phyloP scores from a whole-genome alignment of 2,797 vertebrate species.

The Hippopotamyrus pictus region DNA sequence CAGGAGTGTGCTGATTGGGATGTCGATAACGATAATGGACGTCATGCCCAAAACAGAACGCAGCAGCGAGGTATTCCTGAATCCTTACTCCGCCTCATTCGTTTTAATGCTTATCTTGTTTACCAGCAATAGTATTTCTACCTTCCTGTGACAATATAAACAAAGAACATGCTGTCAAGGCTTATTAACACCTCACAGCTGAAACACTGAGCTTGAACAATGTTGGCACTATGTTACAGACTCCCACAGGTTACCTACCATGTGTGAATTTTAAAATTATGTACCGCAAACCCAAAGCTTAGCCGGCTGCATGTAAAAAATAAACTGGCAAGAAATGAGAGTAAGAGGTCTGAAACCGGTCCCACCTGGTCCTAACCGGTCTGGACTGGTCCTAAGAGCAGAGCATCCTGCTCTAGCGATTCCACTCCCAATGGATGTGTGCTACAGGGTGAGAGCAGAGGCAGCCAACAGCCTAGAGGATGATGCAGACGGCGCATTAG shows the following conservation, averaged over 20 bases:
- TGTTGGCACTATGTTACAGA: not conserved
- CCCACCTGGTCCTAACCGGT: not conserved
- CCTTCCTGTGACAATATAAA: not conserved
- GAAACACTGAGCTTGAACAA: not conserved
- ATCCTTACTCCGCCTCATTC: not conserved
- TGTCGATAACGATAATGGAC: not conserved
- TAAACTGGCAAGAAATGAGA: not conserved
- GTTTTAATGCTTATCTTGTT: not conserved
- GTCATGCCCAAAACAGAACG: not conserved
- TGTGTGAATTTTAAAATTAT: not conserved
- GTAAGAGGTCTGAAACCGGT: not conserved
- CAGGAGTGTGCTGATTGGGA: not conserved
- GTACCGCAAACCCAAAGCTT: not conserved
- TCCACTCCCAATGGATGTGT: not conserved
- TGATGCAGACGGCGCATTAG: not conserved
- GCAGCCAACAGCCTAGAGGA: not conserved
- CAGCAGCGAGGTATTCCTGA: too few species aligned
- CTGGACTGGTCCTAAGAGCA: not conserved
- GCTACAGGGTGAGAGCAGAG: not conserved
- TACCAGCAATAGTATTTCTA: not conserved
- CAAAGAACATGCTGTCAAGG: not conserved
- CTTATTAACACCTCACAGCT: not conserved
- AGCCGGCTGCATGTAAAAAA: not conserved
- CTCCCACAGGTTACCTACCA: not conserved
- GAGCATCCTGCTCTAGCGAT: not conserved